These are phyloP conservation scores for Pelobates cultripes DNA, from an alignment of 2,797 vertebrate species.

Conservation along the genomic window DNA sequence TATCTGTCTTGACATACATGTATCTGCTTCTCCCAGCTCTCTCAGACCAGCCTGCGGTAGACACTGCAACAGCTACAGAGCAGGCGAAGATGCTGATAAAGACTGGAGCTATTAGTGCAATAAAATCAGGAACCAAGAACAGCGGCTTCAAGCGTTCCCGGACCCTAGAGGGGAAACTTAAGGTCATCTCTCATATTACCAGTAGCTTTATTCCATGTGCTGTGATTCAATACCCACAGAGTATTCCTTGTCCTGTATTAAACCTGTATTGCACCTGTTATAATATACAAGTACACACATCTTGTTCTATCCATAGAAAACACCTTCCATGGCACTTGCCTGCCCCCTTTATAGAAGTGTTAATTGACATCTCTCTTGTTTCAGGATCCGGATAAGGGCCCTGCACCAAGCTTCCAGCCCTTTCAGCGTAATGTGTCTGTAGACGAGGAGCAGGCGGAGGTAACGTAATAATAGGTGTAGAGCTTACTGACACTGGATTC, in stretches of 20 bases:
- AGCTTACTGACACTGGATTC: too few relatives aligned
- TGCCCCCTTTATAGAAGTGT: background rate
- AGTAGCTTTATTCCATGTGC: background rate
- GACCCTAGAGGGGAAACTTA: constrained; percentile 89
- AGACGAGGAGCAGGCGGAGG: constrained; percentile 87
- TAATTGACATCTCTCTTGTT: constrained; percentile 6
- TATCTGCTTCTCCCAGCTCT: constrained; percentile 71
- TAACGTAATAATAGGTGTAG: constrained; percentile 56
- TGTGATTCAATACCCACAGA: too few relatives aligned
- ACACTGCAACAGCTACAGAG: constrained; percentile 90
- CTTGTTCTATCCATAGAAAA: too few relatives aligned
- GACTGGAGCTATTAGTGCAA: constrained; percentile 91
- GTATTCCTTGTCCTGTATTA: too few relatives aligned
- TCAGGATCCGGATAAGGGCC: constrained; percentile 92
- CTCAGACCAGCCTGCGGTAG: constrained; percentile 90
- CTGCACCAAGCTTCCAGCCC: constrained; percentile 86
- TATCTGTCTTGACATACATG: too few relatives aligned
- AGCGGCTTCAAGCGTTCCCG: constrained; percentile 93
- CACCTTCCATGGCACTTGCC: too few relatives aligned
- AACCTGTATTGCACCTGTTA: too few relatives aligned
- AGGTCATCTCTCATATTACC: constrained; percentile 67
- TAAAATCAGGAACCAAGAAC: constrained; percentile 94
- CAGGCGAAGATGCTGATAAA: constrained; percentile 95
- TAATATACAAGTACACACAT: too few relatives aligned
- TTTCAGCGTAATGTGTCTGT: constrained; percentile 91